Conservation (phyloP, 1,140 invertebrate genomes). For the Telenomus remus region DNA sequence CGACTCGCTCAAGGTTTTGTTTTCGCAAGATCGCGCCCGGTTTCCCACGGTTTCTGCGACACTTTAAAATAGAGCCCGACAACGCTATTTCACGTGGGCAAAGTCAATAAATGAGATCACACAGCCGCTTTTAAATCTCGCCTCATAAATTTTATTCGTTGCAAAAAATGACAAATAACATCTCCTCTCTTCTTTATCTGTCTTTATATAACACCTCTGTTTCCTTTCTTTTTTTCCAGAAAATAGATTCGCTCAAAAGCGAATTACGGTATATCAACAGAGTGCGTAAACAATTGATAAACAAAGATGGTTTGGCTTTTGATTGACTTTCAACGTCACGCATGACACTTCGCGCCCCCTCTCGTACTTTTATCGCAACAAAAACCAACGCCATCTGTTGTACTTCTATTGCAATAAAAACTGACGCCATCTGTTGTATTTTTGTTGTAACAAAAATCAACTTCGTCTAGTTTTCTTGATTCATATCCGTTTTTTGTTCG, state of each 20-base stretch:
- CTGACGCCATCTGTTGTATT: constrained; percentile 30
- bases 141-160: neutral
- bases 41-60: constrained; percentile 30
- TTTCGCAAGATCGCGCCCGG: constrained; percentile 9
- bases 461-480: too few species aligned
- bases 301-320: constrained; percentile 24
- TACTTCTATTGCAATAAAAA: too few species aligned
- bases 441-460: too few species aligned
- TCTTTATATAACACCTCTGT: neutral
- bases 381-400: neutral
- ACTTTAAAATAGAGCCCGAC: constrained; percentile 35
- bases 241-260: constrained; percentile 42
- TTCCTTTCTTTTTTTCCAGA: constrained; percentile 34
- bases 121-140: constrained; percentile 16
- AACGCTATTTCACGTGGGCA: constrained; percentile 7
- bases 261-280: constrained; percentile 50
- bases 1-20: constrained; percentile 9
- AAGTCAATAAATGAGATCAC: constrained; percentile 39
- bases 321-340: neutral
- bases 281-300: constrained; percentile 41
- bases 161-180: too few species aligned
- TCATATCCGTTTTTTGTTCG: too few species aligned
- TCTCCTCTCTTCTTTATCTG: neutral
- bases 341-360: constrained; percentile 4
- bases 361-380: neutral